phyloP scores from a whole-genome alignment of 2,797 vertebrate genomes.

The Lithobates pipiens region DNA sequence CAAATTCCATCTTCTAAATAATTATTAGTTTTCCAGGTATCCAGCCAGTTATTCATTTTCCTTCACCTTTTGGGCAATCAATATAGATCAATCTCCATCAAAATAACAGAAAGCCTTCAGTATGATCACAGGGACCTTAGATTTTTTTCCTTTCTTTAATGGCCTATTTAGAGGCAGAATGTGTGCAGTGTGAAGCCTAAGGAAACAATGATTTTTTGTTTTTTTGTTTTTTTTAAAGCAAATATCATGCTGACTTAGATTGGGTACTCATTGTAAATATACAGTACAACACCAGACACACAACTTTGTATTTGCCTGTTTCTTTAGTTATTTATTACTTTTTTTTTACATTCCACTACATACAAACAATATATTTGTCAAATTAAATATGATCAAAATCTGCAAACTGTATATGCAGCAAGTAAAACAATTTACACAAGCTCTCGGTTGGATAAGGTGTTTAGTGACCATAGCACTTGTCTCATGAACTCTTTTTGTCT shows the following conservation, averaged over 20 bases:
- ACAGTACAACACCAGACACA: not conserved
- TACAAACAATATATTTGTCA: not conserved
- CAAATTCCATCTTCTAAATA: constrained; percentile 17
- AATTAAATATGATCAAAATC: no score
- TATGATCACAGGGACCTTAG: not conserved
- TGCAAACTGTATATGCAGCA: not conserved
- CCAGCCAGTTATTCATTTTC: not conserved
- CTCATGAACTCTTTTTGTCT: no score
- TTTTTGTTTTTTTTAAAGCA: not conserved
- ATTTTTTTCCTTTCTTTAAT: not conserved
- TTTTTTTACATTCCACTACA: not conserved
- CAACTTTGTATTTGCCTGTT: not conserved
- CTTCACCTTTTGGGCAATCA: constrained; percentile 32
- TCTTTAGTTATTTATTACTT: no score
- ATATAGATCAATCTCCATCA: constrained; percentile 13
- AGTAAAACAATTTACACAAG: not conserved
- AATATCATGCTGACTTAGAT: not conserved
- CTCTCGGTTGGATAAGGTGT: no score
- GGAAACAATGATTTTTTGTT: not conserved
- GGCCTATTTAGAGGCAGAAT: not conserved
- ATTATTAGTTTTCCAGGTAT: not conserved
- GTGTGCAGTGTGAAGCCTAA: not conserved
- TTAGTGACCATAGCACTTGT: no score
- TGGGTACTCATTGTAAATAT: not conserved
- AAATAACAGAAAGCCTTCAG: not conserved